Evolutionary conservation across 2,797 vertebrate species (phyloP), one percentile per base, ranked within the genome.

Genomic region (Sphenopsis melanotis): DNA sequence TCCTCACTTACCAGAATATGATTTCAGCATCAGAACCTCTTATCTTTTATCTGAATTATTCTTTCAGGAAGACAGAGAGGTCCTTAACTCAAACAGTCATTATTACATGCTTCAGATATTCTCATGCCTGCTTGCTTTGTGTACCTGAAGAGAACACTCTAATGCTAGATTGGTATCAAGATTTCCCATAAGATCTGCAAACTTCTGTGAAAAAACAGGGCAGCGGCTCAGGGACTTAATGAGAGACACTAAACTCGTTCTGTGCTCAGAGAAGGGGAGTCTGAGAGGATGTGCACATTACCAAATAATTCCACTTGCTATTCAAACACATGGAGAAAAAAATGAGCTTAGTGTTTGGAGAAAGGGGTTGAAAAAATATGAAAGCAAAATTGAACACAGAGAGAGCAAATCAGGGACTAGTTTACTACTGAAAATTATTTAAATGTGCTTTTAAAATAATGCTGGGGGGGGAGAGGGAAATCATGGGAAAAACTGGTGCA

Each of bases 181-280:
- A 95, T 97, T 96, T 96, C 96, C 95, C 86, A 46, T 90, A 95
- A 97, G 94, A 91, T 90, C 92, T 94, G 59, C 56, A 93, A 86
- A 95, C 84, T 94, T 95, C 59, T 74, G 83, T 88, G 85, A 74
- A 94, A 97, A 96, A 96, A 93, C 92, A 93, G 94, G 95, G 80
- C 95, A 96, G 91, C 0, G 59, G 92, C 91, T 83, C 26, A 86
- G 94, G 95, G 94, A 96, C 92, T 95, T 95, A 84, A 72, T 56
- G 63, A 92, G 70, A 93, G 50, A 90, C 87, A 60, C 83, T 91
- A 88, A 93, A 95, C 87, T 94, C 91, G 74, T 96, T 95, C 91
- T 94, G 74, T 4, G 12, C 85, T 87, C 37, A 39, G 80, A 96
- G 69, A 91, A 97, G 70, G 52, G 52, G 72, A 86, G 44, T 60